Percentiles rank a stretch among this genome's conserved stretches.
phyloP scores from a whole-genome alignment of 2,888 invertebrate species.

The Drosophila macrospina region DNA sequence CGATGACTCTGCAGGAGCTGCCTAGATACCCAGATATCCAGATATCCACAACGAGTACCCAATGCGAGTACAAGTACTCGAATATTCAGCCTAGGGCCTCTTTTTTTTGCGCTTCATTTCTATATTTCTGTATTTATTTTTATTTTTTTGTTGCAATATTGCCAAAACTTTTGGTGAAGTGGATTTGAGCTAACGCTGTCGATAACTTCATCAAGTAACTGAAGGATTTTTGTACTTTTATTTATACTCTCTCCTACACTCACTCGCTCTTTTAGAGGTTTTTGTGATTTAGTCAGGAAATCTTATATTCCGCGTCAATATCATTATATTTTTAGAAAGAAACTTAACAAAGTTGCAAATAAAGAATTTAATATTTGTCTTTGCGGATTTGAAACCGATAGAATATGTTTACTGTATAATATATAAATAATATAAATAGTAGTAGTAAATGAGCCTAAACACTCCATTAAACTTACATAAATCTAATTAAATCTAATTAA shows the following conservation, averaged over 20 bases:
- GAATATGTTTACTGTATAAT: no score
- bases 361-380: no score
- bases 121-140: no score
- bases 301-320: background rate
- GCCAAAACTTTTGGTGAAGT: conserved; percentile 52
- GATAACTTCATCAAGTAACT: conserved; percentile 77
- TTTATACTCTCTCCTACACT: background rate
- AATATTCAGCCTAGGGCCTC: conserved; percentile 22
- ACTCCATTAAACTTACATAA: no score
- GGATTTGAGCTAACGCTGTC: conserved; percentile 62
- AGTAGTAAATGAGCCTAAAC: no score
- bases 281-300: background rate
- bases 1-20: conserved; percentile 27
- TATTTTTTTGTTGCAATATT: conserved; percentile 30
- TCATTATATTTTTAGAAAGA: no score
- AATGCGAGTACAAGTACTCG: conserved; percentile 23
- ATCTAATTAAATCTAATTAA: no score
- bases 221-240: conserved; percentile 40
- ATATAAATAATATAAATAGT: background rate
- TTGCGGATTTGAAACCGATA: no score
- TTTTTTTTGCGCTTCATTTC: conserved; percentile 7
- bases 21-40: conserved; percentile 14
- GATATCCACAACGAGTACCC: conserved; percentile 20
- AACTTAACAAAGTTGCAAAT: no score
- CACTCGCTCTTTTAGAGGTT: conserved; percentile 18